A percentile compares a stretch with the other conserved stretches of the same genome.
These are phyloP conservation scores for Dynastes hyllus DNA, from an alignment of 2,888 invertebrate species.

Conservation along the genomic window DNA sequence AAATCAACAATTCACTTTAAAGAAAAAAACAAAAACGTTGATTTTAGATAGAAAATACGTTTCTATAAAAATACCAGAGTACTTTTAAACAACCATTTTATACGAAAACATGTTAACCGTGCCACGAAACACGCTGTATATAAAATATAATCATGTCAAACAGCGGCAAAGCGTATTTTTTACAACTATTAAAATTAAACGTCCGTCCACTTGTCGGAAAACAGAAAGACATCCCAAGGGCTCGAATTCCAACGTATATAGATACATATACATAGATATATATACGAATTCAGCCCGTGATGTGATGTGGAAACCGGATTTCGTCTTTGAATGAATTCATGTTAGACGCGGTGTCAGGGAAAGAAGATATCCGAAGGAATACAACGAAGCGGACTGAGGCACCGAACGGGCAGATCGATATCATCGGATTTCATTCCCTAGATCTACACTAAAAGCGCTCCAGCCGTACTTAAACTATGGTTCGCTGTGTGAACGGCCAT, in stretches of 20 bases:
- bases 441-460: too few species aligned
- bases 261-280: conserved; percentile 17
- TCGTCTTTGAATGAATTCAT: conserved; percentile 46
- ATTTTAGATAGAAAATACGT: too few species aligned
- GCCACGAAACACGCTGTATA: conserved; percentile 10
- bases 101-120: background rate
- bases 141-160: conserved; percentile 25
- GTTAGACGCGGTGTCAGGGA: conserved; percentile 41
- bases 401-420: conserved; percentile 40
- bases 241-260: conserved; percentile 42
- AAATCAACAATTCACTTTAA: too few species aligned
- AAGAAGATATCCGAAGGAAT: conserved; percentile 40
- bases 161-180: conserved; percentile 36
- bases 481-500: too few species aligned
- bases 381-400: conserved; percentile 21
- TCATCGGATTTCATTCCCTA: conserved; percentile 28
- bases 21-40: too few species aligned
- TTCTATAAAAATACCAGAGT: too few species aligned
- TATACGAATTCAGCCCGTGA: conserved; percentile 20
- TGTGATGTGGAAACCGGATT: conserved; percentile 41
- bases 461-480: too few species aligned
- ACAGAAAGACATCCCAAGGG: conserved; percentile 42
- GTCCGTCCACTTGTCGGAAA: conserved; percentile 37
- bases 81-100: too few species aligned
- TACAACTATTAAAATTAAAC: conserved; percentile 46